These are phyloP conservation scores for Stenolophus ochropezus DNA, from an alignment of 2,888 invertebrate species.

Conservation along the genomic window DNA sequence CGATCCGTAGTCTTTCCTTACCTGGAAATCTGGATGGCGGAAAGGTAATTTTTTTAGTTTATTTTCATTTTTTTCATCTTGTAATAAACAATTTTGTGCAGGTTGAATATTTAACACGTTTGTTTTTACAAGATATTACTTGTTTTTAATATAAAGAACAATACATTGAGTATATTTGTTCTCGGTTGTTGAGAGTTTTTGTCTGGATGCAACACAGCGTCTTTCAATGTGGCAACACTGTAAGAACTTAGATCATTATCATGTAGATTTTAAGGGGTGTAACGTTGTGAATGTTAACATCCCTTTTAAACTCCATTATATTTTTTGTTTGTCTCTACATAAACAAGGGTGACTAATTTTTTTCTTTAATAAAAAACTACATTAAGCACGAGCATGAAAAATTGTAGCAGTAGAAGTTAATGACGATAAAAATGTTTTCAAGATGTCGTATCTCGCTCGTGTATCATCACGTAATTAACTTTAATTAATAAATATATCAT, in stretches of 20 bases:
- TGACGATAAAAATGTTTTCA: background rate
- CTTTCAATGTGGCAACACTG: background rate
- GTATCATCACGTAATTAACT: background rate
- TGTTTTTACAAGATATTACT: no score
- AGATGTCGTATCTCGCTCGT: background rate
- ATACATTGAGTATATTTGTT: no score
- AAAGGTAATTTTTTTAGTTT: no score
- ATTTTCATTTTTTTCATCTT: no score
- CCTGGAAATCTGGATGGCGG: no score
- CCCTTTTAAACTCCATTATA: background rate
- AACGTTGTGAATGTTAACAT: background rate
- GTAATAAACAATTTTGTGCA: no score
- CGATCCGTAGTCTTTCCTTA: no score
- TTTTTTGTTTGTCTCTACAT: background rate
- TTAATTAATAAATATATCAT: background rate
- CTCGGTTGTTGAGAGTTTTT: no score
- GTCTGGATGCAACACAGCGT: background rate
- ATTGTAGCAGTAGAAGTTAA: background rate
- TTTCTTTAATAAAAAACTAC: background rate
- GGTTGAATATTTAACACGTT: no score
- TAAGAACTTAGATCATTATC: conserved; percentile 2
- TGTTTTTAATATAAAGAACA: no score
- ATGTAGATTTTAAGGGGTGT: conserved; percentile 5
- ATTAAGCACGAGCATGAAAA: conserved; percentile 10
- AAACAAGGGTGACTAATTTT: background rate